Evolutionary conservation across 2,888 invertebrate genomes (phyloP).

Genomic region (Itoplectis maculator): DNA sequence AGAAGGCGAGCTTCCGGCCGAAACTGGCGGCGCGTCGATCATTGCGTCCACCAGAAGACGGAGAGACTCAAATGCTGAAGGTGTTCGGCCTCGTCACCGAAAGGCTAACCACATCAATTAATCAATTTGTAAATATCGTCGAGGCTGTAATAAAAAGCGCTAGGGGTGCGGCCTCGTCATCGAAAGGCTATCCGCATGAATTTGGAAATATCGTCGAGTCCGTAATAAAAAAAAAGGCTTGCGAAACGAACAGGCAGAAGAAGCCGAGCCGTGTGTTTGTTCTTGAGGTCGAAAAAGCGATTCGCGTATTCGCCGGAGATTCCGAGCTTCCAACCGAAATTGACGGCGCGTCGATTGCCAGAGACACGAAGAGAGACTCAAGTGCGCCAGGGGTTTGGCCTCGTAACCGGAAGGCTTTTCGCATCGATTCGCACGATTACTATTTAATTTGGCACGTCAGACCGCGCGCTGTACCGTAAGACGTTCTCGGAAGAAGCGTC

Average conservation of each 20-base stretch:
- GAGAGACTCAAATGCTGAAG: not conserved
- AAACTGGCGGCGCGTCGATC: conserved; percentile 25
- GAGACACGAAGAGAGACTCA: not conserved
- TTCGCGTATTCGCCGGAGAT: no score
- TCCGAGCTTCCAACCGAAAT: no score
- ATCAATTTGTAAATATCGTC: no score
- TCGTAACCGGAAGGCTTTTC: conserved; percentile 56
- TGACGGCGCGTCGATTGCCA: no score
- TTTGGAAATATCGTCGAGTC: conserved; percentile 49
- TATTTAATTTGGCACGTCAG: conserved; percentile 59
- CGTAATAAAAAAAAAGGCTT: conserved; percentile 16
- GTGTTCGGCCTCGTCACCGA: conserved; percentile 36
- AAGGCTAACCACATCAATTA: conserved; percentile 63
- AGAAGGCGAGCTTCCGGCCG: conserved; percentile 14
- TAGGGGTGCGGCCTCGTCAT: no score
- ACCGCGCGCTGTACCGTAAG: conserved; percentile 51
- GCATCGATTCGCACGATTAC: conserved; percentile 64
- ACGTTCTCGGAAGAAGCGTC: conserved; percentile 56
- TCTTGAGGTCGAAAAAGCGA: conserved; percentile 4
- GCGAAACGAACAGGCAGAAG: not conserved
- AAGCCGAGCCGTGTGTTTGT: conserved; percentile 6
- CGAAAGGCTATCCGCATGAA: no score
- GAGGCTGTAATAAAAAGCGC: no score
- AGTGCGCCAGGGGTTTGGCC: not conserved
- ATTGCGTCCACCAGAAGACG: no score